Evolutionary conservation across 2,888 invertebrate species (phyloP).

Genomic region (Argyresthia albistria): DNA sequence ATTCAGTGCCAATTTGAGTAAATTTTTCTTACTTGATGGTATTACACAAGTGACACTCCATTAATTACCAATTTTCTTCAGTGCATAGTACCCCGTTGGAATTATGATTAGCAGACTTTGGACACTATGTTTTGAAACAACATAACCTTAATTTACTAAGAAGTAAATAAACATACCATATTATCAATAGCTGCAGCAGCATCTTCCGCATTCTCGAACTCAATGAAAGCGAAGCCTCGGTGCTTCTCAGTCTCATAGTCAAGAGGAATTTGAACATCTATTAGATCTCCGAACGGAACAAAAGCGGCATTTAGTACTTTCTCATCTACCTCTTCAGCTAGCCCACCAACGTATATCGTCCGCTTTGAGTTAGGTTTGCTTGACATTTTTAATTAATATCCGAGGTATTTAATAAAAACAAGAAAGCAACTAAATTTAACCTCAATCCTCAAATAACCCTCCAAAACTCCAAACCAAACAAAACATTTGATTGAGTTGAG

Average conservation of each 20-base stretch:
- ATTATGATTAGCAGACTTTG: too few species aligned
- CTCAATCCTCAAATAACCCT: not conserved
- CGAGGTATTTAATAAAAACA: not conserved
- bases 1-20: too few species aligned
- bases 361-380: slow-evolving; percentile 80
- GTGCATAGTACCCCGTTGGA: too few species aligned
- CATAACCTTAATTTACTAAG: too few species aligned
- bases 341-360: slow-evolving; percentile 88
- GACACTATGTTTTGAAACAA: too few species aligned
- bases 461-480: not conserved
- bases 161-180: slow-evolving; percentile 76
- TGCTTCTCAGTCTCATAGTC: slow-evolving; percentile 99
- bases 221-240: slow-evolving; percentile 98
- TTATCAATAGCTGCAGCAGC: slow-evolving; percentile 99
- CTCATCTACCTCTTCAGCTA: slow-evolving; percentile 96
- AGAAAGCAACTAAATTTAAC: not conserved
- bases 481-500: not conserved
- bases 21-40: too few species aligned
- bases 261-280: slow-evolving; percentile 97
- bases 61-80: too few species aligned
- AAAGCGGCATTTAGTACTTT: slow-evolving; percentile 97
- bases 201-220: slow-evolving; percentile 97
- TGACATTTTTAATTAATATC: slow-evolving; percentile 31
- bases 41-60: too few species aligned
- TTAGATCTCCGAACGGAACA: slow-evolving; percentile 97